A percentile compares a stretch with the other conserved stretches of the same genome.
These are phyloP conservation scores for Erebia epiphron DNA, from an alignment of 2,888 invertebrate species.

Conservation along the genomic window DNA sequence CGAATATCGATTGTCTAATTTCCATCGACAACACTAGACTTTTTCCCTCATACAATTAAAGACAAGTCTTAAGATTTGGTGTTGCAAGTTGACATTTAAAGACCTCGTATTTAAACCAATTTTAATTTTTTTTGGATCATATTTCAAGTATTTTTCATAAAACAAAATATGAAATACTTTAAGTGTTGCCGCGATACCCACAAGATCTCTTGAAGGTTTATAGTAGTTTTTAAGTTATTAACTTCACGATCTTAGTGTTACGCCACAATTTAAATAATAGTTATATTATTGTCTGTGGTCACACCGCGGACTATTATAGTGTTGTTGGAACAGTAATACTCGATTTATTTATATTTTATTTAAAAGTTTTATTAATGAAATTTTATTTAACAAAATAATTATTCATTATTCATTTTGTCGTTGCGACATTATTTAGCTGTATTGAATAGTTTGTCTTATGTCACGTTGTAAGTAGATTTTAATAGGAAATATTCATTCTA, in stretches of 20 bases:
- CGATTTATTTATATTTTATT: conserved; percentile 81
- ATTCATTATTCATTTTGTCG: conserved; percentile 65
- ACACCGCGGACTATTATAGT: conserved; percentile 67
- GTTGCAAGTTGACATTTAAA: neutral
- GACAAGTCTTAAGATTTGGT: neutral
- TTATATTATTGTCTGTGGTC: conserved; percentile 72
- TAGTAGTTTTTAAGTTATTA: conserved; percentile 49
- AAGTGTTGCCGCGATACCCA: conserved; percentile 51
- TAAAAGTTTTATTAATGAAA: conserved; percentile 47
- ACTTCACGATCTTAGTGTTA: conserved; percentile 55
- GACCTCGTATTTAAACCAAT: neutral
- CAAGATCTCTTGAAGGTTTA: conserved; percentile 70
- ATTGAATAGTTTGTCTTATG: conserved; percentile 63
- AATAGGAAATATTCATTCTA: conserved; percentile 71
- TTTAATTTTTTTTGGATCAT: neutral
- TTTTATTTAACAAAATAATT: conserved; percentile 18
- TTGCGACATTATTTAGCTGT: conserved; percentile 63
- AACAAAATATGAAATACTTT: conserved; percentile 5
- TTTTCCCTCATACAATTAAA: conserved; percentile 4
- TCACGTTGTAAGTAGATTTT: conserved; percentile 74
- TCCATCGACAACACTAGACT: conserved; percentile 33
- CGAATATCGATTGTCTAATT: conserved; percentile 39
- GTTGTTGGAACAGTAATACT: conserved; percentile 81
- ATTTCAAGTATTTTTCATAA: neutral
- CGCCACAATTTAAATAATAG: conserved; percentile 55